Evolutionary conservation across 2,888 invertebrate genomes (phyloP).

Genomic region (Melanophora roralis): DNA sequence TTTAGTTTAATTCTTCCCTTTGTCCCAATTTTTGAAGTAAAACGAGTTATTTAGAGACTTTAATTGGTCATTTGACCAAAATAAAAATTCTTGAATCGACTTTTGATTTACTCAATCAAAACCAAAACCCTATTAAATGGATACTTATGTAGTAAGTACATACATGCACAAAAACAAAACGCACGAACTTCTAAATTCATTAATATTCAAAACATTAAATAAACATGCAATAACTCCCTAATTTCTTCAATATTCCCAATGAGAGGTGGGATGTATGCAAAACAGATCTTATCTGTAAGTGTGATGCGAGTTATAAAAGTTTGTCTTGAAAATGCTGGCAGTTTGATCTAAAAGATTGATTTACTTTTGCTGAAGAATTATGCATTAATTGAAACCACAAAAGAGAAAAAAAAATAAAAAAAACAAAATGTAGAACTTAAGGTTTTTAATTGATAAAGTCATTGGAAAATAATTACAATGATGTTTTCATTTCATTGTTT

Average conservation of each 20-base stretch:
- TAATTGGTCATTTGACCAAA: no score
- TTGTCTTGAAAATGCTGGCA: constrained; percentile 9
- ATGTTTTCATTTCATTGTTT: background rate
- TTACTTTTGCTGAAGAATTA: background rate
- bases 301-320: background rate
- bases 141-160: background rate
- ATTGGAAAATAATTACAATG: background rate
- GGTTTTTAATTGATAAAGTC: no score
- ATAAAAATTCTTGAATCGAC: no score
- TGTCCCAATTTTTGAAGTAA: no score
- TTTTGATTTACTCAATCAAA: no score
- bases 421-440: background rate
- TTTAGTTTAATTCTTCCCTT: no score
- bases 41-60: no score
- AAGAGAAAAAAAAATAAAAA: background rate
- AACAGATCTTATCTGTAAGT: background rate
- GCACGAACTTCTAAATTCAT: constrained; percentile 10
- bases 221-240: constrained; percentile 12
- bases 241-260: background rate
- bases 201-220: constrained; percentile 22
- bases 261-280: no score
- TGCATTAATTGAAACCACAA: background rate
- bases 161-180: background rate
- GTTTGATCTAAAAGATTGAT: background rate
- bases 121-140: no score